Evolutionary conservation across 2,888 invertebrate species (phyloP), one percentile per base, ranked within the genome.

Genomic region (Lasiommata megera): DNA sequence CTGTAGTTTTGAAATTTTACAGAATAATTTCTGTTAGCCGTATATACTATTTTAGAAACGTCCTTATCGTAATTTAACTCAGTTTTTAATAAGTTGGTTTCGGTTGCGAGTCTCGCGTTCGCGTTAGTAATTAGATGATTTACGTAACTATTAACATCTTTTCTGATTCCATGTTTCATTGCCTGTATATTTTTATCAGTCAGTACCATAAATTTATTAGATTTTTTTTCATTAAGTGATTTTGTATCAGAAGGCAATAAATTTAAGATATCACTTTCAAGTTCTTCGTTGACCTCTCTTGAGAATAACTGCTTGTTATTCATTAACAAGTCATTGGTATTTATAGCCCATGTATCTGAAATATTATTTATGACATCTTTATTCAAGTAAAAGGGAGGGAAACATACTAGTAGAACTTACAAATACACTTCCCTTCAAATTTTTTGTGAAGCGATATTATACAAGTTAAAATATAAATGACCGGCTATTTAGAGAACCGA

Each of bases 71-170:
- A 16, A 23, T 38, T 14, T n/a, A 61, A 37, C 23, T 53, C 29
- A 7, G 17, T 17, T 48, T 54, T 37, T 12, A 57, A 40, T 29
- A 41, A 52, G n/a, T 57, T 48, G 3, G 29, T 18, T 7, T 43
- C 11, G 1, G 50, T 9, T 7, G 16, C 12, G 17, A 63, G 23
- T 44, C 34, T 58, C 1, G 6, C 17, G 28, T 17, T 7, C 8
- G 40, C 48, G 46, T 50, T 50, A 36, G 29, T 7, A 12, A 59
- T 41, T 17, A 57, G 17, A 29, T 59, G 51, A 17, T 52, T 18
- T 34, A 47, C 37, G 40, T 48, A 57, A 11, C 31, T 48, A 1
- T 40, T 40, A 9, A 55, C 38, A 8, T 51, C 16, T 7, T 43
- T 37, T 12, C 18, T 54, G 6, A 43, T 54, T 54, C 31, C 12